phyloP scores from a whole-genome alignment of 2,113 vertebrate species.

The Corythoichthys intestinalis region DNA sequence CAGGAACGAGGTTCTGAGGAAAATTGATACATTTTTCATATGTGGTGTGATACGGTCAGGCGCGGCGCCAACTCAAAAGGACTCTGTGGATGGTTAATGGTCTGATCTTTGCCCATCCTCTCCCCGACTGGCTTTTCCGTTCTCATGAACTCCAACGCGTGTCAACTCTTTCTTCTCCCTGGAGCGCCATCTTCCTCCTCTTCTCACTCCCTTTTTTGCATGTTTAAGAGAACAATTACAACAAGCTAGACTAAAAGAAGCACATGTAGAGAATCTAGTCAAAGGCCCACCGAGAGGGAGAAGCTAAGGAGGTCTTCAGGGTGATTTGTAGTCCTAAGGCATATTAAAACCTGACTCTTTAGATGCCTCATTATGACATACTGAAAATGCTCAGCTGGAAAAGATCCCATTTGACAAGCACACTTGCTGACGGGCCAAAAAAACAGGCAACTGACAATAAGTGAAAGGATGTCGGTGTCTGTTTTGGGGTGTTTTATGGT shows the following conservation, averaged over 20 bases:
- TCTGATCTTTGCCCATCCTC: constrained; percentile 20
- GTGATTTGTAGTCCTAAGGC: constrained; percentile 14
- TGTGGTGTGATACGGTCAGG: background rate
- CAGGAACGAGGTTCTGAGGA: background rate
- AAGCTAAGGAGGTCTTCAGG: constrained; percentile 10
- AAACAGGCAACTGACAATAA: background rate
- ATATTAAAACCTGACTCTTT: background rate
- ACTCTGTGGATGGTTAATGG: constrained; percentile 6
- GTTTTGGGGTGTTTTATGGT: constrained; percentile 34
- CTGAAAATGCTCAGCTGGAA: constrained; percentile 2
- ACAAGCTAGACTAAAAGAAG: constrained; percentile 33
- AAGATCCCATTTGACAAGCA: background rate
- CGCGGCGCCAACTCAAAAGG: constrained; percentile 9
- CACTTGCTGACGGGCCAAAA: background rate
- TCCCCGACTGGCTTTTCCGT: constrained; percentile 37
- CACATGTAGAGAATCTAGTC: constrained; percentile 24
- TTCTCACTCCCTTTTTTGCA: constrained; percentile 21
- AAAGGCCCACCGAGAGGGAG: background rate
- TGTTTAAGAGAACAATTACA: constrained; percentile 25
- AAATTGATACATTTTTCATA: background rate
- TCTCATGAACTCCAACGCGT: constrained; percentile 57
- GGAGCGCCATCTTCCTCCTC: constrained; percentile 37
- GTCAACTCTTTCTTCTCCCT: constrained; percentile 33
- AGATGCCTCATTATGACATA: constrained; percentile 8
- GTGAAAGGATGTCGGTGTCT: constrained; percentile 15